Conservation (phyloP, 1,140 invertebrate species). For the Papilio dardanus region DNA sequence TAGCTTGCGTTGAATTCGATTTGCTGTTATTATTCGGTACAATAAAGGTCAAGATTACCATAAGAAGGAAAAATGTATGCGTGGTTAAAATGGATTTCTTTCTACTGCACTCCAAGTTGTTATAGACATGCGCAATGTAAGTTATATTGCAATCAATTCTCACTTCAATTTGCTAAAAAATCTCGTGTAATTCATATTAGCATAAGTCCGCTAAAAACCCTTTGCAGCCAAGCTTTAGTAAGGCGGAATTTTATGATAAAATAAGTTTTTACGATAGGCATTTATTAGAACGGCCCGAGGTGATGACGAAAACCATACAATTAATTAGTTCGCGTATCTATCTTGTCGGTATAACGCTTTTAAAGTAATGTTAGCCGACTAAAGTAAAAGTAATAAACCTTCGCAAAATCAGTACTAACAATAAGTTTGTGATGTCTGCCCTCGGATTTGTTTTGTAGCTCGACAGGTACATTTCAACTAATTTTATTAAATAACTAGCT, state of each 20-base stretch:
- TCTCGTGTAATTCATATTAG: conserved; percentile 1
- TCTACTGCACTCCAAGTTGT: neutral
- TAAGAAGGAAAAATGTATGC: neutral
- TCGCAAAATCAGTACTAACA: too few species aligned
- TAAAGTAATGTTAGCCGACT: too few species aligned
- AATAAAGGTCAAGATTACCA: neutral
- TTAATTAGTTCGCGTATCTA: neutral
- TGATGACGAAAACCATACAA: conserved; percentile 1
- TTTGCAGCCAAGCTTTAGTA: neutral
- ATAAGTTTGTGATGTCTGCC: too few species aligned
- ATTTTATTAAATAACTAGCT: too few species aligned
- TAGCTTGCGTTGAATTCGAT: neutral
- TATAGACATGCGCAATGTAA: neutral
- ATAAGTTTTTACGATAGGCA: conserved; percentile 26
- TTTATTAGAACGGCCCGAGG: conserved; percentile 23
- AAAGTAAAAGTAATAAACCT: too few species aligned
- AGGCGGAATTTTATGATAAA: neutral
- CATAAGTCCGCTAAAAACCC: neutral
- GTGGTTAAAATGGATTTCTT: neutral
- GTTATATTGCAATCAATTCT: neutral
- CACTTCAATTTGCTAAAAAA: conserved; percentile 11
- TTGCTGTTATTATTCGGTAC: neutral
- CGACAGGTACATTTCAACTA: too few species aligned
- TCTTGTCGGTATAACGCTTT: neutral
- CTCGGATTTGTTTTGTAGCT: too few species aligned